Evolutionary conservation across 2,797 vertebrate species (phyloP).

Genomic region (Karalla daura): DNA sequence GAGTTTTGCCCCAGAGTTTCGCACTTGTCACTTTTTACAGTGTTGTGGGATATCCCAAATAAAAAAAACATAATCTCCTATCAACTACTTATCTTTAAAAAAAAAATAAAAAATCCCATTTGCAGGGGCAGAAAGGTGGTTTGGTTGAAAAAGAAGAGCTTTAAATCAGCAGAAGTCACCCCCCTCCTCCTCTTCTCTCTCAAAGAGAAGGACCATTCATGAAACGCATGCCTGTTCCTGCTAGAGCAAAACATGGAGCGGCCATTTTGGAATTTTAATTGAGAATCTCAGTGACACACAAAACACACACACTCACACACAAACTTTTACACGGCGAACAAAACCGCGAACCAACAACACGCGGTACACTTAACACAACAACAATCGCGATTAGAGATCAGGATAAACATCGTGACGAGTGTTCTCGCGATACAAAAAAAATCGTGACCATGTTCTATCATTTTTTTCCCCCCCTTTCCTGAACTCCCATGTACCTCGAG

Average conservation of each 20-base stretch:
- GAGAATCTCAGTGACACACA: conserved; percentile 74
- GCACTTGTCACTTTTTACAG: no score
- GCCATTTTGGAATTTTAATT: conserved; percentile 86
- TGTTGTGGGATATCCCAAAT: no score
- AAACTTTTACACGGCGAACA: conserved; percentile 43
- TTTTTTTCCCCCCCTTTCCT: no score
- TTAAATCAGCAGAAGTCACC: conserved; percentile 8
- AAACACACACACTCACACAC: no score
- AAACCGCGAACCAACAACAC: conserved; percentile 4
- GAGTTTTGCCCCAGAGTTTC: no score
- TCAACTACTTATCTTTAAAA: neutral
- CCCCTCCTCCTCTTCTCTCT: no score
- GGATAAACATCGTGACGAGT: neutral
- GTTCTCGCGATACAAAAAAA: neutral
- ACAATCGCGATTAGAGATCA: no score
- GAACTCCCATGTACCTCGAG: no score
- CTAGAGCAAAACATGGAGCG: conserved; percentile 76
- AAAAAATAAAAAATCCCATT: no score
- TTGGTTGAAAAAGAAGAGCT: neutral
- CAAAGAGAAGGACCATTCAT: conserved; percentile 69
- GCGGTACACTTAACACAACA: neutral
- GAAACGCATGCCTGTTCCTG: conserved; percentile 74
- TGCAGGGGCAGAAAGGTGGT: neutral
- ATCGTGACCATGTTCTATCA: no score
- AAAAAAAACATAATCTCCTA: neutral